Percentiles rank a stretch among this genome's conserved stretches.
phyloP scores from a whole-genome alignment of 2,888 invertebrate genomes.

The Acleris laterana region DNA sequence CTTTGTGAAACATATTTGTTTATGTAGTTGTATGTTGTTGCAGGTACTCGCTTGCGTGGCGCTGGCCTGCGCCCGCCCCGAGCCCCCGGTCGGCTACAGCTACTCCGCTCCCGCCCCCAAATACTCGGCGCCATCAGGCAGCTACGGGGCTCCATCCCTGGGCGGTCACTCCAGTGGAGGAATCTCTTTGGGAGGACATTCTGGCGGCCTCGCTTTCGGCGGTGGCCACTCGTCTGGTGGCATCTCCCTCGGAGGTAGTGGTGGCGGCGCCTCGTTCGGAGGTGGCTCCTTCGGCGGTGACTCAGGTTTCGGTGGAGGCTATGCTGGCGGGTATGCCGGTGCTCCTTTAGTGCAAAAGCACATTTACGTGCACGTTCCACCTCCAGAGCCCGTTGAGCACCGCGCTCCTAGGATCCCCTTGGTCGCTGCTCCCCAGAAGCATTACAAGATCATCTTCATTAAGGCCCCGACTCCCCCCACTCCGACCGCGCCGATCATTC shows the following conservation, averaged over 20 bases:
- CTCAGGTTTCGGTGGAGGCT: constrained; percentile 70
- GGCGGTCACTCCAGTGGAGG: constrained; percentile 50
- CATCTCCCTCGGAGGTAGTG: constrained; percentile 45
- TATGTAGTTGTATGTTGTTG: constrained; percentile 47
- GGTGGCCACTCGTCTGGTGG: constrained; percentile 43
- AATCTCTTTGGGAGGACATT: constrained; percentile 45
- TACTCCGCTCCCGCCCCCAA: constrained; percentile 69
- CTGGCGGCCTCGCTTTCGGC: constrained; percentile 49
- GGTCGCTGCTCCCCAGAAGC: constrained; percentile 91
- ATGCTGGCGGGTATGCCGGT: constrained; percentile 75
- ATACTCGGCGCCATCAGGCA: constrained; percentile 58
- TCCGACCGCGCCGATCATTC: constrained; percentile 92
- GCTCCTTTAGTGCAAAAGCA: constrained; percentile 91
- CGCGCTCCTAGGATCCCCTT: constrained; percentile 86
- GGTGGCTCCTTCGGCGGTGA: constrained; percentile 61
- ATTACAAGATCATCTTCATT: constrained; percentile 97
- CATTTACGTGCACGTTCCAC: constrained; percentile 95
- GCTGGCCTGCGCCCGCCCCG: constrained; percentile 76
- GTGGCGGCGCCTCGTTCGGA: constrained; percentile 42
- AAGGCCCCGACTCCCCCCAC: constrained; percentile 94
- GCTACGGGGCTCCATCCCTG: constrained; percentile 56
- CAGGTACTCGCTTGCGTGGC: constrained; percentile 81
- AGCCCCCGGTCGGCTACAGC: constrained; percentile 80
- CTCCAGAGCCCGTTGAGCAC: constrained; percentile 92
- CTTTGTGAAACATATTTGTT: background rate